Evolutionary conservation across 2,888 invertebrate species (phyloP).

Genomic region (Trypoxylon attenuatum): DNA sequence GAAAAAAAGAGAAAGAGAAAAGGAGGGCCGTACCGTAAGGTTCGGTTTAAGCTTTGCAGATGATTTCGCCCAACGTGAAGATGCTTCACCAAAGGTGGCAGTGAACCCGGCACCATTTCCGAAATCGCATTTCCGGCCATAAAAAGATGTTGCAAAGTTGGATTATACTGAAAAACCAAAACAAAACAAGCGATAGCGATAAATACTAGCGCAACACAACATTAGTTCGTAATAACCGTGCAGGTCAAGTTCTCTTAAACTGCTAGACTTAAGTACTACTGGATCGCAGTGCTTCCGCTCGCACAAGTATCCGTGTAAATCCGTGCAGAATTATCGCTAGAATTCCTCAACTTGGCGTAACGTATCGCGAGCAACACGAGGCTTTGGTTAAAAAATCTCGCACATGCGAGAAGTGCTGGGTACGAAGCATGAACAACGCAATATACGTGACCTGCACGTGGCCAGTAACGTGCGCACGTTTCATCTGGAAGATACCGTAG

Average conservation of each 20-base stretch:
- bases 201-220: no score
- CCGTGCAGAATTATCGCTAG: no score
- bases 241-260: no score
- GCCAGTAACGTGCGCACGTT: constrained; percentile 45
- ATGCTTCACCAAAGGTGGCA: constrained; percentile 82
- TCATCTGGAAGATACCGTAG: no score
- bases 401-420: constrained; percentile 27
- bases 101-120: constrained; percentile 82
- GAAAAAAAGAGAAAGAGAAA: constrained; percentile 13
- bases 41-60: constrained; percentile 84
- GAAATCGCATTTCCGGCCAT: constrained; percentile 86
- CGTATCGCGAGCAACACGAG: constrained; percentile 18
- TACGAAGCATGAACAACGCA: no score
- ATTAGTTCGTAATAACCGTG: no score
- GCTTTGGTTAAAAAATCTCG: constrained; percentile 10
- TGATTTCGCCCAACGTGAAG: constrained; percentile 86
- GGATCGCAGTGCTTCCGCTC: no score
- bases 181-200: no score
- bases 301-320: no score
- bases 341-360: not conserved
- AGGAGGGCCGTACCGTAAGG: constrained; percentile 76
- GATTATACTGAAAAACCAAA: constrained; percentile 75
- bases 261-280: no score
- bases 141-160: constrained; percentile 81
- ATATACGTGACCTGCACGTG: constrained; percentile 54